phyloP scores from a whole-genome alignment of 1,140 invertebrate genomes.

The Lordiphosa mommai region DNA sequence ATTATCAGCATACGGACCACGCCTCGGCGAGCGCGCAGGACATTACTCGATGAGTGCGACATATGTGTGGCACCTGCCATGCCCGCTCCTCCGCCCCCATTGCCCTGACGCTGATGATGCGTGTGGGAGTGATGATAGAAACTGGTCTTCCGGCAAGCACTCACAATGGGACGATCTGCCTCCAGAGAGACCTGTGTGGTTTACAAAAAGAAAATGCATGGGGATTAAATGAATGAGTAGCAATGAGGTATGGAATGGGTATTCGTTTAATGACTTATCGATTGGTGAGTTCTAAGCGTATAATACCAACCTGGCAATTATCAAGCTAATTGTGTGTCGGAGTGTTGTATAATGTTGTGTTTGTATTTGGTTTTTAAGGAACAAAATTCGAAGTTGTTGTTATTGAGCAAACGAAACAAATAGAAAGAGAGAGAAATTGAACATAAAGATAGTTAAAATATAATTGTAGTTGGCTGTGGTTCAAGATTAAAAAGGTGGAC shows the following conservation, averaged over 20 bases:
- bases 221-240: constrained; percentile 3
- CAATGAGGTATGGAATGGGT: background rate
- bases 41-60: constrained; percentile 85
- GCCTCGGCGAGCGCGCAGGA: constrained; percentile 84
- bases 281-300: background rate
- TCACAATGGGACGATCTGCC: constrained; percentile 76
- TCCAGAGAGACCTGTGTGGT: constrained; percentile 78
- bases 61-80: constrained; percentile 78
- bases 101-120: constrained; percentile 46
- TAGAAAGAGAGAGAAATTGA: constrained; percentile 37
- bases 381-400: constrained; percentile 14
- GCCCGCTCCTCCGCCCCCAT: constrained; percentile 20
- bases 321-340: constrained; percentile 55
- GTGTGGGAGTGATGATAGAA: constrained; percentile 61
- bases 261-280: constrained; percentile 1
- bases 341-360: constrained; percentile 12
- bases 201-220: constrained; percentile 17
- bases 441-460: constrained; percentile 49
- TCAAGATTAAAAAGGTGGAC: constrained; percentile 5
- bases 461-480: constrained; percentile 13
- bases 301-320: constrained; percentile 63
- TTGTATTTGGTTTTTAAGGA: constrained; percentile 27
- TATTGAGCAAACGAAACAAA: constrained; percentile 36
- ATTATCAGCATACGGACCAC: constrained; percentile 90
- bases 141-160: constrained; percentile 74